phyloP scores from a whole-genome alignment of 2,113 vertebrate species.

The Brachyistius frenatus region DNA sequence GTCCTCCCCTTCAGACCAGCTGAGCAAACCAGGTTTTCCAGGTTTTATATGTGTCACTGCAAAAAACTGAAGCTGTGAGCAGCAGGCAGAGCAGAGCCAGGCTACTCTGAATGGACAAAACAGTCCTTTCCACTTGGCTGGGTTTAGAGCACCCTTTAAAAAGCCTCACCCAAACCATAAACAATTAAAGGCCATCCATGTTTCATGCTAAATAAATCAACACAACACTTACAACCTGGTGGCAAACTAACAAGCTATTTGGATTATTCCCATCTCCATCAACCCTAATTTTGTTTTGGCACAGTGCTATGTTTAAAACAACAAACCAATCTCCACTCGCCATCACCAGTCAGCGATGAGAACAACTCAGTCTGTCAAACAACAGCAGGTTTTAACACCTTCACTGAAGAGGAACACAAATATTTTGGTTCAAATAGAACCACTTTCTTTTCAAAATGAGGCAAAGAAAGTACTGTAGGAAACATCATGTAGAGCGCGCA shows the following conservation, averaged over 20 bases:
- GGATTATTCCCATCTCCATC: constrained; percentile 20
- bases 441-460: not conserved
- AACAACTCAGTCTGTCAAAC: not conserved
- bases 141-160: not conserved
- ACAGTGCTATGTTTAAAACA: constrained; percentile 5
- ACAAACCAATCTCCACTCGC: not conserved
- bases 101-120: not conserved
- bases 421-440: not conserved
- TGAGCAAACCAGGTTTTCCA: no score
- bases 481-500: not conserved
- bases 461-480: not conserved
- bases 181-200: constrained; percentile 6
- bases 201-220: constrained; percentile 22
- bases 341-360: not conserved
- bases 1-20: no score
- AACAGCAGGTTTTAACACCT: not conserved
- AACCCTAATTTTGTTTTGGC: not conserved
- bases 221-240: not conserved
- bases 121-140: not conserved
- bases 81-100: no score
- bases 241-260: constrained; percentile 7
- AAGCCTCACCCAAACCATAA: not conserved
- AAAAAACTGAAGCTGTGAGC: no score
- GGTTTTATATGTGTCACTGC: no score
- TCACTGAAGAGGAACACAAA: not conserved